phyloP scores from a whole-genome alignment of 2,797 vertebrate species.

The Myotis findleyi region DNA sequence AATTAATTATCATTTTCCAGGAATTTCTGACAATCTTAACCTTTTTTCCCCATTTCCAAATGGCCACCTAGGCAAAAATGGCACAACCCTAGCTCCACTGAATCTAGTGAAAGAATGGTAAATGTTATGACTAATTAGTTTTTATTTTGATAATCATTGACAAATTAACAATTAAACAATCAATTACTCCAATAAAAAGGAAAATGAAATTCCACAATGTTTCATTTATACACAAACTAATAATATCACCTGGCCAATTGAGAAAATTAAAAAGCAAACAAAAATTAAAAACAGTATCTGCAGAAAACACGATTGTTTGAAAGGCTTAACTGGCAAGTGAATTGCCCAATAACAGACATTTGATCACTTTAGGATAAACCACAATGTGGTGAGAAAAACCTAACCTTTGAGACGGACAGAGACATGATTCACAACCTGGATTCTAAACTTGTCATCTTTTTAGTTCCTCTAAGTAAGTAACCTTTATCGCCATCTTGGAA shows the following conservation, averaged over 20 bases:
- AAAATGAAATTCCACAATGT: not conserved
- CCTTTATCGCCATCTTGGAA: not conserved
- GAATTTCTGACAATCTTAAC: not conserved
- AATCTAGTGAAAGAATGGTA: not conserved
- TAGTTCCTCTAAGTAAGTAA: not conserved
- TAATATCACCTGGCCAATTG: not conserved
- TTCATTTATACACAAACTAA: not conserved
- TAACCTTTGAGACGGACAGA: not conserved
- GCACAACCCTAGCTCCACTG: not conserved
- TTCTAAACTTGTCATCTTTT: not conserved
- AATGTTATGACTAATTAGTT: not conserved
- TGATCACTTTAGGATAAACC: not conserved
- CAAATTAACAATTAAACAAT: not conserved
- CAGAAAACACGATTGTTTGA: not conserved
- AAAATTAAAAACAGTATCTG: not conserved
- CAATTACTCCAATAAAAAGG: not conserved
- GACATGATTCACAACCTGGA: not conserved
- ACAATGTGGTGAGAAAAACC: not conserved
- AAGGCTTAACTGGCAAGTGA: not conserved
- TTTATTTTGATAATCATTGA: not conserved
- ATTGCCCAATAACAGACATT: not conserved
- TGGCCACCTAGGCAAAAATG: not conserved
- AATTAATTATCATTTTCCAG: not conserved
- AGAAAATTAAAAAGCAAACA: not conserved
- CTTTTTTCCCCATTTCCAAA: not conserved